Evolutionary conservation across 2,113 vertebrate genomes (phyloP).

Genomic region (Coturnix japonica): DNA sequence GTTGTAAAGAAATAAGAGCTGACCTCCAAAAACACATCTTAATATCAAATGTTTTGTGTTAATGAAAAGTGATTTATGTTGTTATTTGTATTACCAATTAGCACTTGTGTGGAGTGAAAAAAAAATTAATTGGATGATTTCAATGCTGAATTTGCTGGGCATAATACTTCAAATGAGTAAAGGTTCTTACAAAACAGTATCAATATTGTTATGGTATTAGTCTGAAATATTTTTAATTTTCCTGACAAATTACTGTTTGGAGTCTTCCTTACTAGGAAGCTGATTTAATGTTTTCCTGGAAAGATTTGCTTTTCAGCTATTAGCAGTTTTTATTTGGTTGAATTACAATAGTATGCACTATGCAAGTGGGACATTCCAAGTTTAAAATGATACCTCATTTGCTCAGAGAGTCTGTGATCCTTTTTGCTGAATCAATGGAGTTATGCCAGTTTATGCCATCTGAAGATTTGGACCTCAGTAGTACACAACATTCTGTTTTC

Average conservation of each 20-base stretch:
- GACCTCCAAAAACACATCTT: conserved; percentile 51
- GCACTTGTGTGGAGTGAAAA: not conserved
- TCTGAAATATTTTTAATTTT: not conserved
- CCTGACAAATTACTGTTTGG: not conserved
- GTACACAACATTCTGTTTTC: not conserved
- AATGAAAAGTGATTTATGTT: conserved; percentile 41
- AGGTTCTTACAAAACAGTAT: not conserved
- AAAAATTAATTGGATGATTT: not conserved
- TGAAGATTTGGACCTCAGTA: conserved; percentile 9
- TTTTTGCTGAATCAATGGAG: not conserved
- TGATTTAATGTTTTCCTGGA: not conserved
- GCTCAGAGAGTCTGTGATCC: not conserved
- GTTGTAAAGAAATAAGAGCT: conserved; percentile 21
- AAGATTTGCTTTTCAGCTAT: not conserved
- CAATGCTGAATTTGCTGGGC: not conserved
- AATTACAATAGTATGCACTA: not conserved
- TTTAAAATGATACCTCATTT: not conserved
- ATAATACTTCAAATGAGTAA: not conserved
- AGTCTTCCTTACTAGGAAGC: not conserved
- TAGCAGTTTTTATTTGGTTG: not conserved
- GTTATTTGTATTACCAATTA: conserved; percentile 3
- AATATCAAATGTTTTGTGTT: not conserved
- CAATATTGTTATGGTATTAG: not conserved
- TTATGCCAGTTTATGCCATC: not conserved
- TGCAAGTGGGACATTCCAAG: not conserved